Base-by-base conservation (phyloP, 2,888 invertebrate genomes). In the Philonicus albiceps region DNA sequence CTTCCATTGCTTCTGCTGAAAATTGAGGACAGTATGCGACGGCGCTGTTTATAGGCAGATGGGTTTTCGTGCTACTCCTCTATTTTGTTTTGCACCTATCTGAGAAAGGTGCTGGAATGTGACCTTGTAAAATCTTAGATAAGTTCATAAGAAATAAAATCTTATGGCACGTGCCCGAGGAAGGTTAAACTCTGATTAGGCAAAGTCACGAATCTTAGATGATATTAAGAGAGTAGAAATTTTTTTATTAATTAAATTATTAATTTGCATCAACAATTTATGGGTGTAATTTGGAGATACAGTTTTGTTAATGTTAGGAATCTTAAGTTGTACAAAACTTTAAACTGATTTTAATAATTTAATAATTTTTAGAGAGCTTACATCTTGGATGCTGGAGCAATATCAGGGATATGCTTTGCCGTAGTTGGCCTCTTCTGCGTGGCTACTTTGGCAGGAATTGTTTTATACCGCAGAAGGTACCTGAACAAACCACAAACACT, bases 401-500 rank as follows among this genome's bases (percentile, higher is more conserved):
- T 96, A 88, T 95, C 95, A 30, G 95, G 95, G 16, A 95, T 96
- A 89, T 95, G 95, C 43, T 94, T 96, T 89, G 95, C 94, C 74
- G 95, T 95, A 88, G 92, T 96, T 88, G 94, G 94, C 72, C 91
- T 95, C 86, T 94, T 94, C 73, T 95, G 94, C 6, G 91, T 95
- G 53, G 94, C 95, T 73, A 95, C 95, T 84, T 95, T 95, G 87
- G 93, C 95, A 19, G 95, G 95, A 76, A 95, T 95, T 90, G 94
- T 96, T 86, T 91, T 96, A 86, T 96, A 96, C 91, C 94, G 96
- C 78, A 93, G 96, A 88, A 93, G 95, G 90, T 96, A 95, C 90
- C 93, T 96, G 88, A 97, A 97, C 91, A 96, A 96, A 90, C 97
- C 97, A 11, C 97, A 97, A 93, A 96, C 96, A 87, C 93, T 97